A percentile compares a stretch with the other conserved stretches of the same genome.
phyloP scores from a whole-genome alignment of 2,888 invertebrate genomes.

The Synergus umbraculus region DNA sequence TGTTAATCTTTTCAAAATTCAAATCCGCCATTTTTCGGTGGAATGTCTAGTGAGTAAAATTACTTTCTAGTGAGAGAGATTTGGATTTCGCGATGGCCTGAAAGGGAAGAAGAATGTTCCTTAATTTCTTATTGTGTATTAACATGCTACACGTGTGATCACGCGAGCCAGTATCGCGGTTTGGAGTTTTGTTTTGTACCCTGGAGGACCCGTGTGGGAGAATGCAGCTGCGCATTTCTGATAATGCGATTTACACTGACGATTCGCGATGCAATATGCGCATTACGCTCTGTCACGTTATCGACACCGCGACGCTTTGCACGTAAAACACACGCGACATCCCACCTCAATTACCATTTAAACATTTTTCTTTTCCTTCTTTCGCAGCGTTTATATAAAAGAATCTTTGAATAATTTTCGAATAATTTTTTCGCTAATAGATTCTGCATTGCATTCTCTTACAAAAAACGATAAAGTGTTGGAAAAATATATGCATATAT shows the following conservation, averaged over 20 bases:
- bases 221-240: slow-evolving; percentile 70
- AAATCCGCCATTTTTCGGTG: neutral
- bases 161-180: slow-evolving; percentile 70
- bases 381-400: neutral
- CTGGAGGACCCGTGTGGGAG: slow-evolving; percentile 69
- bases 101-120: slow-evolving; percentile 41
- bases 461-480: too few relatives aligned
- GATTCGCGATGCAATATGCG: slow-evolving; percentile 48
- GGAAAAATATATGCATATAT: too few relatives aligned
- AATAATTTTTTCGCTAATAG: neutral
- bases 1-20: neutral
- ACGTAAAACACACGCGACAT: slow-evolving; percentile 17
- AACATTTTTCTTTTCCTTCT: neutral
- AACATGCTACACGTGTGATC: slow-evolving; percentile 71
- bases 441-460: neutral
- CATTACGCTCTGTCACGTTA: slow-evolving; percentile 35
- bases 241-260: slow-evolving; percentile 65
- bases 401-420: neutral
- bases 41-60: neutral
- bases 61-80: slow-evolving; percentile 4
- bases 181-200: slow-evolving; percentile 66
- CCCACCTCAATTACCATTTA: neutral
- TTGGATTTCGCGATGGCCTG: slow-evolving; percentile 17
- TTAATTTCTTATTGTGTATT: slow-evolving; percentile 71
- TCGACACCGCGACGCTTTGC: slow-evolving; percentile 29